Conservation (phyloP, 1,140 invertebrate genomes). For the Bursaphelenchus mucronatus region DNA sequence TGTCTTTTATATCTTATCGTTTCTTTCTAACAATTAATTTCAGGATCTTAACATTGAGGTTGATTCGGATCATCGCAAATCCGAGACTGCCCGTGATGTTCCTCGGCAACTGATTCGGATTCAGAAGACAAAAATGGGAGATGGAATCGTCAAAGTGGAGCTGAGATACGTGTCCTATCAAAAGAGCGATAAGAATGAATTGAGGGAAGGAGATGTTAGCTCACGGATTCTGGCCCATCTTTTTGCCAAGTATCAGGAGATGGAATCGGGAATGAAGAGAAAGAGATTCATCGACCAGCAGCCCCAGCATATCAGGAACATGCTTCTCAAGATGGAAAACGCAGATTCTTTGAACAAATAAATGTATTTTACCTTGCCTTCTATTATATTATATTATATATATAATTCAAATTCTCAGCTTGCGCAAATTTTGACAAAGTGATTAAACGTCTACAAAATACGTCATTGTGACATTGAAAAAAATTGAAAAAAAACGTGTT, state of each 20-base stretch:
- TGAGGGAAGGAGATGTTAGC: background rate
- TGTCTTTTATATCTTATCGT: too few species aligned
- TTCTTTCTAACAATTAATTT: too few species aligned
- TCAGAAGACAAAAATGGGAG: slow-evolving; percentile 1
- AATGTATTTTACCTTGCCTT: too few species aligned
- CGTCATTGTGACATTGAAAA: too few species aligned
- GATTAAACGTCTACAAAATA: too few species aligned
- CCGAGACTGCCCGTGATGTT: background rate
- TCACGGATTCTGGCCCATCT: slow-evolving; percentile 8
- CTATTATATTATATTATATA: too few species aligned
- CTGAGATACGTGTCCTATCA: slow-evolving; percentile 20
- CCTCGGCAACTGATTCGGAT: slow-evolving; percentile 20
- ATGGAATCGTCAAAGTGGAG: slow-evolving; percentile 15
- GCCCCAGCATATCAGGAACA: background rate
- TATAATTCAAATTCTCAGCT: too few species aligned
- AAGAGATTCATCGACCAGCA: background rate
- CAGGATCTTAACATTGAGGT: too few species aligned
- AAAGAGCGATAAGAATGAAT: slow-evolving; percentile 1
- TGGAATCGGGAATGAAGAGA: background rate
- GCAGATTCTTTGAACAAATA: background rate
- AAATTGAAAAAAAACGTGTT: too few species aligned
- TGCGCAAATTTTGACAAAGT: too few species aligned
- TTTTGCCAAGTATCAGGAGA: slow-evolving; percentile 8
- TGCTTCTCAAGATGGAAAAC: slow-evolving; percentile 16
- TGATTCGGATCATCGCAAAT: too few species aligned